phyloP scores from a whole-genome alignment of 2,888 invertebrate genomes.

The Nowickia ferox region DNA sequence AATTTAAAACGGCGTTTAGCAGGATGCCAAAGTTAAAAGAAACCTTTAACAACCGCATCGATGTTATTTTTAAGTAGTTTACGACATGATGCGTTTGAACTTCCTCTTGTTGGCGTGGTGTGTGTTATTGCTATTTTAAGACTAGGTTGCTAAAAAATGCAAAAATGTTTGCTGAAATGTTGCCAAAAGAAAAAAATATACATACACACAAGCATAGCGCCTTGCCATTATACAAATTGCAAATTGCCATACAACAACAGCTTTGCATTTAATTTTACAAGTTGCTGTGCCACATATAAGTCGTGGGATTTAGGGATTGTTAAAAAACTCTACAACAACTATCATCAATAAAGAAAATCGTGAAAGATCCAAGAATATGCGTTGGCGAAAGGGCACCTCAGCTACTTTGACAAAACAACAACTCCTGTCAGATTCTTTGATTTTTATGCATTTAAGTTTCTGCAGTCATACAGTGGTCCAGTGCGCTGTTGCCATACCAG shows the following conservation, averaged over 20 bases:
- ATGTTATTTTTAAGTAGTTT: slow-evolving; percentile 60
- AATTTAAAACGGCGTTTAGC: slow-evolving; percentile 41
- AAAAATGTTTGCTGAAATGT: slow-evolving; percentile 59
- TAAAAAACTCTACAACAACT: no score
- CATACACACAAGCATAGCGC: not conserved
- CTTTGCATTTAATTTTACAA: slow-evolving; percentile 21
- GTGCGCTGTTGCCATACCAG: no score
- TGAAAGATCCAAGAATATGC: no score
- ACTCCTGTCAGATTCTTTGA: no score
- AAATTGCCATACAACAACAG: slow-evolving; percentile 2
- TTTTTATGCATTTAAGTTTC: no score
- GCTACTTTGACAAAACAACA: no score
- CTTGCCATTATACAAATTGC: slow-evolving; percentile 27
- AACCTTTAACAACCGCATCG: slow-evolving; percentile 59
- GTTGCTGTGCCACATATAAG: not conserved
- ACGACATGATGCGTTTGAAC: slow-evolving; percentile 61
- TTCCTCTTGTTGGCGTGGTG: slow-evolving; percentile 42
- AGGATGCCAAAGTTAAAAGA: slow-evolving; percentile 48
- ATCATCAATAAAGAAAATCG: no score
- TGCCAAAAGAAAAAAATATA: slow-evolving; percentile 52
- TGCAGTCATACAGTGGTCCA: no score
- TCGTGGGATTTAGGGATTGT: not conserved
- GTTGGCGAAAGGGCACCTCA: no score
- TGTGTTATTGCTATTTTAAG: slow-evolving; percentile 13
- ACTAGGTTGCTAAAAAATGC: slow-evolving; percentile 34